These are phyloP conservation scores for Trissolcus brochymenae DNA, from an alignment of 2,888 invertebrate species.

Conservation along the genomic window DNA sequence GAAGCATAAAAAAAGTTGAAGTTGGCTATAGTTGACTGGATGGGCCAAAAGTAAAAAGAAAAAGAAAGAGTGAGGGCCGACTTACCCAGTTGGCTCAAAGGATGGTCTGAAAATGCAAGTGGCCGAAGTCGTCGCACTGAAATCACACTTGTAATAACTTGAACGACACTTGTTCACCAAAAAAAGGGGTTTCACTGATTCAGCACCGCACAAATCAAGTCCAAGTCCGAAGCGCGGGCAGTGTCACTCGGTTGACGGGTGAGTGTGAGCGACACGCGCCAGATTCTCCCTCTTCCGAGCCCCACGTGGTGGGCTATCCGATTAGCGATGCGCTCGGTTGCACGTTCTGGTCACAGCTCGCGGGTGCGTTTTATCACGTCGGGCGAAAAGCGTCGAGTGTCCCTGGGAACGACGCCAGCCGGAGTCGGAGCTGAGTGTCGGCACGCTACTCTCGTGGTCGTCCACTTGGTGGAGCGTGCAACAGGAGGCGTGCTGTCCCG, in stretches of 20 bases:
- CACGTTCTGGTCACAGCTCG: constrained; percentile 55
- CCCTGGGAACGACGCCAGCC: neutral
- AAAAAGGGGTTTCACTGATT: too few relatives aligned
- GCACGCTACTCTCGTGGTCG: constrained; percentile 64
- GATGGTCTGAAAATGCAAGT: too few relatives aligned
- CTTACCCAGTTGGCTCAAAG: too few relatives aligned
- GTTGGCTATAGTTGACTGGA: too few relatives aligned
- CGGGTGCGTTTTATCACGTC: constrained; percentile 9
- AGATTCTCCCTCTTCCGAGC: constrained; percentile 46
- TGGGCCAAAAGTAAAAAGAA: too few relatives aligned
- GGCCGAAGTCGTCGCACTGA: too few relatives aligned
- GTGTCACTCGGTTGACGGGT: constrained; percentile 62
- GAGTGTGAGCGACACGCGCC: constrained; percentile 57
- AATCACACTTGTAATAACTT: too few relatives aligned
- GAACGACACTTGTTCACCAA: too few relatives aligned
- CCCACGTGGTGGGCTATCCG: constrained; percentile 51
- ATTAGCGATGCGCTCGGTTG: constrained; percentile 60
- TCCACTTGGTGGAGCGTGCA: constrained; percentile 75
- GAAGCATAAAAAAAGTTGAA: too few relatives aligned
- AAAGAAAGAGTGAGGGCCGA: too few relatives aligned
- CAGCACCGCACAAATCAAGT: too few relatives aligned
- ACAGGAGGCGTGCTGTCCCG: constrained; percentile 76
- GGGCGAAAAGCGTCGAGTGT: neutral
- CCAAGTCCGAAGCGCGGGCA: too few relatives aligned
- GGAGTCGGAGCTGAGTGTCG: constrained; percentile 45